Percentiles rank a stretch among this genome's conserved stretches.
Conservation (phyloP, 2,888 invertebrate species). For the Brachypterus glaber region DNA sequence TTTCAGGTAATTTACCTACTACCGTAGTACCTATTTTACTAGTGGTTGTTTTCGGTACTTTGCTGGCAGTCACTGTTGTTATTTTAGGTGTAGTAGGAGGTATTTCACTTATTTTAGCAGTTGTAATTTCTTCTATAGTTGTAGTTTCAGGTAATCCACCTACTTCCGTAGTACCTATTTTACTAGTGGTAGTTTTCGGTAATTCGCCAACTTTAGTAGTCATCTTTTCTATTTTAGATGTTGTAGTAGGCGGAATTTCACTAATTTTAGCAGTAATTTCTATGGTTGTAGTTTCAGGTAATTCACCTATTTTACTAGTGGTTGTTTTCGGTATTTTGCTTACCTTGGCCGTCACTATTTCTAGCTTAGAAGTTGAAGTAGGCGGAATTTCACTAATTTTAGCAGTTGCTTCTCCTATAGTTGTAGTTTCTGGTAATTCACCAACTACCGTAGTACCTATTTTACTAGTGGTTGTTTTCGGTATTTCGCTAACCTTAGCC, state of each 20-base stretch:
- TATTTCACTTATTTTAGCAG: not conserved
- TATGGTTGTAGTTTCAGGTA: not conserved
- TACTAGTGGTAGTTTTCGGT: slow-evolving; percentile 6
- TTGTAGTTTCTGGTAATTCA: slow-evolving; percentile 8
- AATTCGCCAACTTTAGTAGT: not conserved
- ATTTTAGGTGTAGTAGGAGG: slow-evolving; percentile 4
- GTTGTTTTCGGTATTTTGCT: not conserved
- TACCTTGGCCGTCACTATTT: not conserved
- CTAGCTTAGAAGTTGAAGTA: not conserved
- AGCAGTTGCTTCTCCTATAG: slow-evolving; percentile 6
- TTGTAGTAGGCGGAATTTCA: not conserved
- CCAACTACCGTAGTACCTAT: slow-evolving; percentile 6
- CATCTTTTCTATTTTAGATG: not conserved
- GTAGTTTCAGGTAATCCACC: slow-evolving; percentile 4
- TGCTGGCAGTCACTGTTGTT: not conserved
- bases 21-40: slow-evolving; percentile 1
- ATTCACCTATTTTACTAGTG: not conserved
- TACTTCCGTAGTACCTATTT: slow-evolving; percentile 5
- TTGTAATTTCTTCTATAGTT: slow-evolving; percentile 3
- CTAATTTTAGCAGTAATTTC: slow-evolving; percentile 4
- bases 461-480: not conserved
- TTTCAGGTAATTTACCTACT: not conserved
- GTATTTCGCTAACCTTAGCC: not conserved
- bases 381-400: slow-evolving; percentile 4
- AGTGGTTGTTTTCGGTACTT: not conserved